Evolutionary conservation across 2,888 invertebrate genomes (phyloP), one percentile per base, ranked within the genome.

Genomic region (Busseola fusca): DNA sequence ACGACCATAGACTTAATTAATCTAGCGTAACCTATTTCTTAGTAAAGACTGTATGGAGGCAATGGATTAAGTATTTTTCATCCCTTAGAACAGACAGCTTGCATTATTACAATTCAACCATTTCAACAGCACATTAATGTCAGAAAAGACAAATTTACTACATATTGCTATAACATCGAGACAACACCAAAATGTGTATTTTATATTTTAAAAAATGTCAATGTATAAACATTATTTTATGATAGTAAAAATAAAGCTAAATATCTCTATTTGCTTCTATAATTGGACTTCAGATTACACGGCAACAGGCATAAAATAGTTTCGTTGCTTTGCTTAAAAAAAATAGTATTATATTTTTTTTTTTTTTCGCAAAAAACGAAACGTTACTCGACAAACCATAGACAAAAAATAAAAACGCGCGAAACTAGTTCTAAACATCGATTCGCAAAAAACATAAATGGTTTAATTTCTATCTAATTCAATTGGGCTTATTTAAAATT

Each of bases 401-500:
- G 52, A 77, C 25, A 45, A 40, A 30, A 66, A 45, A 10, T 1
- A 69, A 54, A 77, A 64, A 27, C 56, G 66, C 67, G 66, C 72
- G 48, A 82, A 78, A 71, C 42, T 50, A 40, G 16, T 60, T 48
- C 30, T 52, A 56, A 59, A 48, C 65, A 4, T 63, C 14, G 56
- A 60, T 63, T 56, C 54, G 57, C 74, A 34, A 56, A 69, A 66
- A 74, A 45, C 42, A 73, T 64, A 67, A 50, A 68, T 76, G 81
- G 50, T 50, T 74, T 66, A 57, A 68, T 54, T 65, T 75, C 62
- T 72, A 81, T 65, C 69, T 64, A 71, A 59, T 72, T 69, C 56
- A 69, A 59, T 72, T 69, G 45, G 67, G 34, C 81, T 81, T 74
- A 75, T 18, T 78, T 74, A 71, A 67, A 73, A 69, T 79, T 62